phyloP scores from a whole-genome alignment of 2,113 vertebrate genomes.

The Myxocyprinus asiaticus region DNA sequence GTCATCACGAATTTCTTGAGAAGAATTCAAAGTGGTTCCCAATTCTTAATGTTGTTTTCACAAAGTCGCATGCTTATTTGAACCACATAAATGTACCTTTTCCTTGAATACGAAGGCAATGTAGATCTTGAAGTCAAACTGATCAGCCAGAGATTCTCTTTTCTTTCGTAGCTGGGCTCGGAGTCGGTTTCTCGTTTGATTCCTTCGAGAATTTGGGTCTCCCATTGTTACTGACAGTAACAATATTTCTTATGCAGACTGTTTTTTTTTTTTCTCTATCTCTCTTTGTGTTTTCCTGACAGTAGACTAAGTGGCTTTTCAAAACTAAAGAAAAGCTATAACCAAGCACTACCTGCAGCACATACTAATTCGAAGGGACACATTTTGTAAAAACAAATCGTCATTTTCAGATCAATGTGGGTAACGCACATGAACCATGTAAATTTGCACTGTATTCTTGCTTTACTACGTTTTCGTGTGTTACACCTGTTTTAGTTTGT shows the following conservation, averaged over 20 bases:
- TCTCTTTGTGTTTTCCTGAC: slow-evolving; percentile 55
- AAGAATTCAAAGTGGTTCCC: background rate
- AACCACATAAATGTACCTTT: slow-evolving; percentile 79
- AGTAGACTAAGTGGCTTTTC: slow-evolving; percentile 52
- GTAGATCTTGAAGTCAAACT: slow-evolving; percentile 99
- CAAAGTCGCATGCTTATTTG: no score
- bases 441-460: slow-evolving; percentile 58
- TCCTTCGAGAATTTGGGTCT: slow-evolving; percentile 98
- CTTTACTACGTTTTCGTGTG: slow-evolving; percentile 59
- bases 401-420: slow-evolving; percentile 68
- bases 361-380: slow-evolving; percentile 62
- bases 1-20: background rate
- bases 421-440: slow-evolving; percentile 60
- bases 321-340: slow-evolving; percentile 60
- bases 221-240: slow-evolving; percentile 89
- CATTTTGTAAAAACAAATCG: slow-evolving; percentile 64
- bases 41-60: background rate
- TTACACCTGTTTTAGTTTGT: slow-evolving; percentile 67
- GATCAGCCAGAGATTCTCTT: slow-evolving; percentile 99
- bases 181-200: slow-evolving; percentile 99
- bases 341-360: slow-evolving; percentile 64
- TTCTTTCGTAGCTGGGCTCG: slow-evolving; percentile 99
- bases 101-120: slow-evolving; percentile 99
- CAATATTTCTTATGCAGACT: slow-evolving; percentile 55
- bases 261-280: slow-evolving; percentile 54